Conservation (phyloP, 2,888 invertebrate species). For the Nomada flava region DNA sequence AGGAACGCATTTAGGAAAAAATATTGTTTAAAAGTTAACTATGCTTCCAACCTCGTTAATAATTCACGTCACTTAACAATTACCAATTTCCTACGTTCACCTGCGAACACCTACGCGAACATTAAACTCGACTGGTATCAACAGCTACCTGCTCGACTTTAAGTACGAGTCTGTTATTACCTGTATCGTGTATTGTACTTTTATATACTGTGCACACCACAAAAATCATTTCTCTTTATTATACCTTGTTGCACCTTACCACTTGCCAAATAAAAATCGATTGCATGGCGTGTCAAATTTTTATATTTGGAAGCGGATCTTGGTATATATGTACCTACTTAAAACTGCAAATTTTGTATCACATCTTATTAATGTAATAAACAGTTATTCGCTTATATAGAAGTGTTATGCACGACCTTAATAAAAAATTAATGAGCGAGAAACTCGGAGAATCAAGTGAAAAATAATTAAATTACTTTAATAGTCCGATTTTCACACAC, state of each 20-base stretch:
- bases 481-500: too few species aligned
- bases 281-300: neutral
- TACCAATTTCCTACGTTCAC: conserved; percentile 60
- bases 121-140: conserved; percentile 32
- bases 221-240: neutral
- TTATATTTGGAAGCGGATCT: too few species aligned
- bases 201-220: neutral
- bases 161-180: conserved; percentile 17
- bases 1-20: neutral
- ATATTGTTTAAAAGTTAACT: neutral
- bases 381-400: too few species aligned
- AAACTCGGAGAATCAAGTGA: too few species aligned
- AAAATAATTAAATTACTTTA: too few species aligned
- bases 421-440: too few species aligned
- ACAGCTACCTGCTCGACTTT: conserved; percentile 19
- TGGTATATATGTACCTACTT: too few species aligned
- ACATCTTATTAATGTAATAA: too few species aligned
- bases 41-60: conserved; percentile 8
- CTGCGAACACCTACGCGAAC: conserved; percentile 53
- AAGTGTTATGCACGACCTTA: too few species aligned
- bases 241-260: neutral
- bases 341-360: neutral
- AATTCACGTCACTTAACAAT: conserved; percentile 41
- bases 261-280: neutral
- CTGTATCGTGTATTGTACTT: conserved; percentile 16